Evolutionary conservation across 2,113 vertebrate species (phyloP), one percentile per base, ranked within the genome.

Genomic region (Gila orcuttii): DNA sequence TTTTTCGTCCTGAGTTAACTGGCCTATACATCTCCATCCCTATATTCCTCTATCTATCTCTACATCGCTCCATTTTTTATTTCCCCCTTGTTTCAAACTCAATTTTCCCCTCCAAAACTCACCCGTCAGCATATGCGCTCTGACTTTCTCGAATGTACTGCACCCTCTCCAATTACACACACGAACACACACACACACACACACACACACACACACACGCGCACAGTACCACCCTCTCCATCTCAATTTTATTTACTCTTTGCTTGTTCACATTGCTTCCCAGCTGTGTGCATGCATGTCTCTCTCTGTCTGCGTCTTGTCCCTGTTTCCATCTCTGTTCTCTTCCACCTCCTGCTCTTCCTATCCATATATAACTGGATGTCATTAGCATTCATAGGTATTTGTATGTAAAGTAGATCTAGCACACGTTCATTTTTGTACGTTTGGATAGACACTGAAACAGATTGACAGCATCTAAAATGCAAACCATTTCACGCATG

Each of bases 51-150:
- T n/a, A 47, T 86, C 83, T 91, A 86, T 83, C 86, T 87, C 57
- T 87, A 50, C 60, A 83, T 83, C 42, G 21, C 50, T 59, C 50
- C 50, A 71, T 73, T 82, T 90, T 84, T 86, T 82, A 92, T 92
- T 89, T 93, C 90, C 87, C 90, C 90, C 89, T 93, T 92, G 90
- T 93, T 94, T 94, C 91, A 91, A 91, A 89, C 92, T 89, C 86
- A 91, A 89, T 89, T 93, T 93, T 87, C 88, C 86, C 50, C 85
- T 25, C 36, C 64, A 92, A 93, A 94, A 79, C 91, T 76, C 88
- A 82, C 89, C 85, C 66, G 83, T 95, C 94, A 95, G 93, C 93
- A 93, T 82, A 89, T 85, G 74, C 52, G 80, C 79, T 57, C 85
- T 68, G 87, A 91, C 86, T 91, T 79, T 78, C 55, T 87, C 87